Base-by-base conservation (phyloP, 2,797 vertebrate genomes). In the Sebastes diaconus region DNA sequence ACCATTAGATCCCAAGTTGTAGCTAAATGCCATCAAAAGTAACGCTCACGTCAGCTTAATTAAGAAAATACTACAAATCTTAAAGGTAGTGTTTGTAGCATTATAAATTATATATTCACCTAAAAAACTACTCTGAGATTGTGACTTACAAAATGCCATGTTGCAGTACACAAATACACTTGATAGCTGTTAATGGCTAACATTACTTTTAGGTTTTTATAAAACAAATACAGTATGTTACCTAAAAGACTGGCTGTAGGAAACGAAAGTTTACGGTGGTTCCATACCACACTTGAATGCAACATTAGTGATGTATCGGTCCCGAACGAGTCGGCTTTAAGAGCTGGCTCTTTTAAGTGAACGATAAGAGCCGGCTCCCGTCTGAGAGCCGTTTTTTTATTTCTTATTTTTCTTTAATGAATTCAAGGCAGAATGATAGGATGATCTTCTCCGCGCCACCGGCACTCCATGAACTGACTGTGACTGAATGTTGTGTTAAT, bases 241-340 rank as follows among this genome's bases (percentile, higher is more conserved):
- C 16, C 18, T 46, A 46, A 22, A 8, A 29, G 3, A 18, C 24
- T 20, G 3, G 7, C 8, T 5, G 11, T 6, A 5, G 24, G 13
- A 24, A 59, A 7, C 2, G 6, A 3, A 12, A 32, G 36, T 52
- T 3, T 12, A 1, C 12, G 1, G 0, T 11, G 4, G 10, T 63
- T 63, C n/a, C 0, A 61, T 1, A 2, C 2, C 2, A 2, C 7
- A 1, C 1, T 0, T 80, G 60, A 92, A 92, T 1, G 77, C 83
- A 85, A 3, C 90, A 77, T 30, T 18, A 39, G 13, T 39, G 5
- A 39, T 39, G 5, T 39, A 0, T 14, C 0, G 36, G 13, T 14
- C 5, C 0, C 13, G 36, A 39, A 39, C 36, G 36, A 39, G 36
- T 14, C 36, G 5, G 36, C 13, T 39, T 2, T 14, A 39, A 39